Conservation (phyloP, 2,113 vertebrate species). For the Chloropsis hardwickii region DNA sequence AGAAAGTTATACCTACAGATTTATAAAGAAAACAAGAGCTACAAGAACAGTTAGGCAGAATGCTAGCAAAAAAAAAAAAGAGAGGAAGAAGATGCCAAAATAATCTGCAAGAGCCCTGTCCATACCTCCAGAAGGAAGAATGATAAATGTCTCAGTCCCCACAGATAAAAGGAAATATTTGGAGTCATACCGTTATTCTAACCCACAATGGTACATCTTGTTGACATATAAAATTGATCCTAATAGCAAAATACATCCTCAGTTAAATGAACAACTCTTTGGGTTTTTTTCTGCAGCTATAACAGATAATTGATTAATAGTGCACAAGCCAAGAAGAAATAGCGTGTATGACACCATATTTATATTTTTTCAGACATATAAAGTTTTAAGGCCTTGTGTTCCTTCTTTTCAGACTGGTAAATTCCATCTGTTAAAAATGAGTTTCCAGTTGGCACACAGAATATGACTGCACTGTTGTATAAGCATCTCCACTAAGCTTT, state of each 20-base stretch:
- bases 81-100: background rate
- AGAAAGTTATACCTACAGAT: background rate
- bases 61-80: background rate
- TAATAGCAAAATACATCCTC: background rate
- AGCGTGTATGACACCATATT: background rate
- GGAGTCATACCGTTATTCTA: background rate
- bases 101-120: background rate
- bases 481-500: constrained; percentile 67
- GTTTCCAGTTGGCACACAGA: constrained; percentile 61
- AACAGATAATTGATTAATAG: background rate
- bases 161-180: background rate
- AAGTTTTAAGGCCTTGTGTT: background rate
- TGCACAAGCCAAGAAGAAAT: background rate
- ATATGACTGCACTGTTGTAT: constrained; percentile 67
- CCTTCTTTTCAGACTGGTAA: constrained; percentile 3
- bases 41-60: background rate
- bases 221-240: background rate
- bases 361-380: background rate
- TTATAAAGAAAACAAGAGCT: background rate
- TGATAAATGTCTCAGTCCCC: background rate
- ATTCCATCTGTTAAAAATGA: constrained; percentile 59
- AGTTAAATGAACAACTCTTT: background rate
- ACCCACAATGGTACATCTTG: background rate
- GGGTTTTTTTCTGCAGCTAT: background rate
- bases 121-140: background rate